These are phyloP conservation scores for Squalus acanthias DNA, from an alignment of 2,797 vertebrate genomes.

Conservation along the genomic window DNA sequence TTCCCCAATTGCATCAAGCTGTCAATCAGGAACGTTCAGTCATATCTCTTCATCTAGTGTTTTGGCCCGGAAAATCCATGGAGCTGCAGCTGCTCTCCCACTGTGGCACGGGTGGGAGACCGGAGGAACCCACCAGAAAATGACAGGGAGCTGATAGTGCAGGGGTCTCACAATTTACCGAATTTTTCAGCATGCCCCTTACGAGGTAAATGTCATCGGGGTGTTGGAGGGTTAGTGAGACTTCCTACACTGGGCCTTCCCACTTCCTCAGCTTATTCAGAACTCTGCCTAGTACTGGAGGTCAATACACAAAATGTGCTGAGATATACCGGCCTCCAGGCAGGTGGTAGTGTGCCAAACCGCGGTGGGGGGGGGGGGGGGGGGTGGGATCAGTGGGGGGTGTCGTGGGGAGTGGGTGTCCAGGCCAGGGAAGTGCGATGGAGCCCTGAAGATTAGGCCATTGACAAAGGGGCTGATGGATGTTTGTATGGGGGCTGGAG, in stretches of 20 bases:
- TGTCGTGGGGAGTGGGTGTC: background rate
- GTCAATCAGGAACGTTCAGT: background rate
- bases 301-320: too few species aligned
- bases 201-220: background rate
- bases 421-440: background rate
- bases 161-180: background rate
- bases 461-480: background rate
- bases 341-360: background rate
- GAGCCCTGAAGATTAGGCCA: background rate
- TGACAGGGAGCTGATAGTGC: background rate
- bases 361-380: too few species aligned
- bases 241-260: background rate
- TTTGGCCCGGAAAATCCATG: background rate
- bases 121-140: background rate
- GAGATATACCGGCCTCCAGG: background rate
- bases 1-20: background rate
- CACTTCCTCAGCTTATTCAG: background rate
- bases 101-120: background rate
- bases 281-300: too few species aligned
- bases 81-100: background rate
- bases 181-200: background rate
- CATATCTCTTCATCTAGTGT: background rate
- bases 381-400: too few species aligned
- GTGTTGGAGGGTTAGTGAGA: too few species aligned
- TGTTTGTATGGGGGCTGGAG: too few species aligned